Evolutionary conservation across 2,888 invertebrate species (phyloP), one percentile per base, ranked within the genome.

Genomic region (Criorhina ranunculi): DNA sequence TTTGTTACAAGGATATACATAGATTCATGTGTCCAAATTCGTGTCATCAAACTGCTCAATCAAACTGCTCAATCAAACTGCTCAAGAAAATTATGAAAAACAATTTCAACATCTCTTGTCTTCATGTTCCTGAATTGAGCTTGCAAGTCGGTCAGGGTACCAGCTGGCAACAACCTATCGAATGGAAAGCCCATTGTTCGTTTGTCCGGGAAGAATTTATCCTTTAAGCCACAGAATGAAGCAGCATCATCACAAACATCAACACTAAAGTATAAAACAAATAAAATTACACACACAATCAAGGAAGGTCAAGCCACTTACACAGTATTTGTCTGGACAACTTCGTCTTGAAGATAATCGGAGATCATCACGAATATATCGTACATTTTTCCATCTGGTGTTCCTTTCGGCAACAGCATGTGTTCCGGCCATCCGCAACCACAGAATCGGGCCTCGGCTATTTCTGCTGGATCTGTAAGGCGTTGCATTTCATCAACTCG

Each of bases 381-480:
- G 89, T 95, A 94, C 0, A 93, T 91, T 91, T 93, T 94, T 0
- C 96, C 96, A 76, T 93, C 92, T 0, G 93, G 89, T 4, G 91
- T 94, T 3, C 97, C 97, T 91, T 94, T 95, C 0, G 96, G 95
- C 37, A 96, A 87, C 5, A 96, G 93, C 94, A 97, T 93, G 91
- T 97, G 96, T 81, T 96, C 95, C 0, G 97, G 97, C 96, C 97
- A 97, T 62, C 97, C 96, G 88, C 97, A 97, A 80, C 97, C 97
- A 92, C 97, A 97, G 93, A 96, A 96, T 92, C 95, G 95, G 92
- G 95, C 96, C 64, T 92, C 91, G 0, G 92, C 93, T 0, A 93
- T 91, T 2, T 92, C 90, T 2, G 91, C 92, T 0, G 93, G 90
- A 66, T 82, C 76, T 2, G 86, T 89, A 0, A 91, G 91, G 0